A percentile compares a stretch with the other conserved stretches of the same genome.
Conservation (phyloP, 1,140 invertebrate genomes). For the Drosophila sechellia region DNA sequence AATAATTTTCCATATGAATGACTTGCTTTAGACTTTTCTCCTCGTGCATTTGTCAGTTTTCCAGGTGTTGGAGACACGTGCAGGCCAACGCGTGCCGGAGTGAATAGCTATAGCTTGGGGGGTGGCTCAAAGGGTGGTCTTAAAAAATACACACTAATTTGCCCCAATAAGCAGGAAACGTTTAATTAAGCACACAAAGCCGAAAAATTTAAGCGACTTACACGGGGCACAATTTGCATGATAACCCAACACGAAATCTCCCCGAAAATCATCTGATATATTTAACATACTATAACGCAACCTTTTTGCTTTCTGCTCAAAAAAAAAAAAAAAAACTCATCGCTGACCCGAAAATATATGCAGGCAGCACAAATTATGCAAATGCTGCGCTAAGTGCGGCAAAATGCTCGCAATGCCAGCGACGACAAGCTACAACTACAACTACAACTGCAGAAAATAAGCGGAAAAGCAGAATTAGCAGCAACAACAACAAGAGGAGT, state of each 20-base stretch:
- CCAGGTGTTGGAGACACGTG: conserved; percentile 65
- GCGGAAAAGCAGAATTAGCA: conserved; percentile 31
- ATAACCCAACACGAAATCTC: conserved; percentile 13
- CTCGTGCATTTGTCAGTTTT: conserved; percentile 17
- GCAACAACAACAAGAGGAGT: conserved; percentile 25
- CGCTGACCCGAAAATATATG: conserved; percentile 23
- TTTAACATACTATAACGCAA: not conserved
- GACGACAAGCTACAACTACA: conserved; percentile 47
- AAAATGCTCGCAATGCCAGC: conserved; percentile 60
- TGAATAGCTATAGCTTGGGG: not conserved
- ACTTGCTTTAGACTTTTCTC: not conserved
- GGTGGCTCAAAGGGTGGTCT: conserved; percentile 12
- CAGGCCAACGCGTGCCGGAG: conserved; percentile 49
- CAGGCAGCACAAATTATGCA: conserved; percentile 59
- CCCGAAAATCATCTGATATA: conserved; percentile 18
- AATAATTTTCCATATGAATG: too few relatives aligned
- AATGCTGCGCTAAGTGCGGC: conserved; percentile 63
- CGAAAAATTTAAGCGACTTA: conserved; percentile 29
- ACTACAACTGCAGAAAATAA: conserved; percentile 34
- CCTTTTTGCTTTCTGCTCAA: not conserved
- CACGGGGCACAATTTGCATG: conserved; percentile 26
- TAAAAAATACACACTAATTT: conserved; percentile 28
- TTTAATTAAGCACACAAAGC: conserved; percentile 42
- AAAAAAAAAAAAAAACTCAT: not conserved
- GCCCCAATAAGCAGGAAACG: conserved; percentile 44